phyloP scores from a whole-genome alignment of 2,888 invertebrate genomes.

The Polietes domitor region DNA sequence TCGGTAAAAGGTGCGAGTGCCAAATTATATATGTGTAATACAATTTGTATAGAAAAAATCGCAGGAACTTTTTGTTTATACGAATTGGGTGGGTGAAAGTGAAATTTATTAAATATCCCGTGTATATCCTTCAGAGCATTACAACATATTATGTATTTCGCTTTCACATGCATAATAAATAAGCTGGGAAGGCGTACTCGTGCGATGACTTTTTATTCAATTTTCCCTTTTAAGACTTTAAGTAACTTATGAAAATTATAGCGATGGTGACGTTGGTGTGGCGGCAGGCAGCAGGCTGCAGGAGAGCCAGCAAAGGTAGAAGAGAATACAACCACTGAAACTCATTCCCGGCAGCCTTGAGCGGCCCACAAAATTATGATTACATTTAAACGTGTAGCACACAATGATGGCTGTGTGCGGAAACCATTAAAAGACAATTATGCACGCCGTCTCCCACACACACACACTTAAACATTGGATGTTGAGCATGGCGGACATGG shows the following conservation, averaged over 20 bases:
- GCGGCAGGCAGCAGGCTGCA: neutral
- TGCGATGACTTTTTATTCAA: conserved; percentile 7
- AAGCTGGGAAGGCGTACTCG: neutral
- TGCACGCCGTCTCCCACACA: neutral
- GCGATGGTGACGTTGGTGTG: neutral
- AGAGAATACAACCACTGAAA: neutral
- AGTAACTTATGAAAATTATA: conserved; percentile 16
- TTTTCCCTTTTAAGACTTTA: neutral
- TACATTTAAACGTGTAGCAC: neutral
- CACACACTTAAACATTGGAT: neutral
- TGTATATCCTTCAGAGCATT: neutral
- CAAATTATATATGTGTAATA: conserved; percentile 3
- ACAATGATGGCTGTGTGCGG: neutral
- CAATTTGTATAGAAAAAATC: neutral
- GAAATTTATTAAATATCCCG: conserved; percentile 15
- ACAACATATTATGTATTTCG: neutral
- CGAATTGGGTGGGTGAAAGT: neutral
- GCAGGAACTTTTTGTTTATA: neutral
- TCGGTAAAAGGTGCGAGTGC: neutral
- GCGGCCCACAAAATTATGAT: conserved; percentile 3
- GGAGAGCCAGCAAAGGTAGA: neutral
- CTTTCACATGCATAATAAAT: neutral
- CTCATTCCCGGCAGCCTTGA: neutral
- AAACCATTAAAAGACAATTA: conserved; percentile 24
- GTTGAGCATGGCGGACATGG: neutral